Percentiles rank a stretch among this genome's conserved stretches.
phyloP scores from a whole-genome alignment of 1,140 invertebrate species.

The Palaemon carinicauda region DNA sequence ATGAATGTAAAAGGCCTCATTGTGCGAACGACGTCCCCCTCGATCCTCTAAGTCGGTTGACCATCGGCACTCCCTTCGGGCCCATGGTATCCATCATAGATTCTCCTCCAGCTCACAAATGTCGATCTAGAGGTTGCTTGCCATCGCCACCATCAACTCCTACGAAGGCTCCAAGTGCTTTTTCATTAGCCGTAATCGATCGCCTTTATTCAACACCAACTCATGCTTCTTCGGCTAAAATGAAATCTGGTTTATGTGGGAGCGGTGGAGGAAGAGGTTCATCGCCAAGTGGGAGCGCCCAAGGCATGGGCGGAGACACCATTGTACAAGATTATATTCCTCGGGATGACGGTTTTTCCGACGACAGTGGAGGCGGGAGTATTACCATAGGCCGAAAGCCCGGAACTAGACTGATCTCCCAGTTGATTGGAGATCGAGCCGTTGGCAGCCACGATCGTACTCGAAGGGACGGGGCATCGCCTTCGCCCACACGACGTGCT shows the following conservation, averaged over 20 bases:
- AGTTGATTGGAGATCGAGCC: constrained; percentile 45
- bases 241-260: constrained; percentile 7
- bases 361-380: constrained; percentile 11
- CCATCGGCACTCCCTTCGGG: constrained; percentile 55
- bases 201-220: constrained; percentile 69
- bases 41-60: constrained; percentile 50
- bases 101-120: constrained; percentile 17
- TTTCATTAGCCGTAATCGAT: constrained; percentile 60
- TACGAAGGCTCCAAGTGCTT: constrained; percentile 41
- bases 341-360: not conserved
- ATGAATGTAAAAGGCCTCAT: constrained; percentile 57
- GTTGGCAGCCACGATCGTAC: constrained; percentile 53
- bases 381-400: constrained; percentile 25
- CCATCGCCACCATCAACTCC: constrained; percentile 32
- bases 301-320: not conserved
- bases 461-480: constrained; percentile 52
- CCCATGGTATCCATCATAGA: constrained; percentile 40
- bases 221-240: constrained; percentile 70
- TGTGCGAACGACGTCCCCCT: constrained; percentile 59
- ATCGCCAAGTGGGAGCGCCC: not conserved
- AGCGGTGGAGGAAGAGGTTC: not conserved
- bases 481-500: constrained; percentile 44
- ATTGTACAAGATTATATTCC: not conserved
- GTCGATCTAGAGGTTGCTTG: constrained; percentile 42
- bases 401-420: constrained; percentile 46